A percentile compares a stretch with the other conserved stretches of the same genome.
These are phyloP conservation scores for Terebella lapidaria DNA, from an alignment of 2,888 invertebrate genomes.

Conservation along the genomic window DNA sequence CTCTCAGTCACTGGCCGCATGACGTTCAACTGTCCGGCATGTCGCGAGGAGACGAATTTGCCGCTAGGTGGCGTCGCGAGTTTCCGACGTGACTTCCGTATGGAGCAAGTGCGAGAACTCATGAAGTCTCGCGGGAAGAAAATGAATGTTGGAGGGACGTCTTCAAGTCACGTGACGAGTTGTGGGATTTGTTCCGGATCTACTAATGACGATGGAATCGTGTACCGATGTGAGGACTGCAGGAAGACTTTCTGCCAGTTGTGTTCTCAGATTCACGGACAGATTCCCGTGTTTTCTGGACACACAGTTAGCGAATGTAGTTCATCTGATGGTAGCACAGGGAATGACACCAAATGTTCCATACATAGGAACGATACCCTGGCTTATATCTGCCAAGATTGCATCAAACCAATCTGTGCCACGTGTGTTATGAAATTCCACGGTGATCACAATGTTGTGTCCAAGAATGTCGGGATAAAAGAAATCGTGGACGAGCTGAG, in stretches of 20 bases:
- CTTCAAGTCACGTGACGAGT: background rate
- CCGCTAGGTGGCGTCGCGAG: background rate
- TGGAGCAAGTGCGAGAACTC: background rate
- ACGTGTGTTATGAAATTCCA: background rate
- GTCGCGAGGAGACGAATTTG: background rate
- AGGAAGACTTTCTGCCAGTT: background rate
- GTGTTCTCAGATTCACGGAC: background rate
- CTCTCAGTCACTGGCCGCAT: background rate
- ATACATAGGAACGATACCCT: background rate
- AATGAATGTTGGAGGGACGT: background rate
- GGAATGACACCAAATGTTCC: background rate
- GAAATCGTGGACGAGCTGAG: background rate
- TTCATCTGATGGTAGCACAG: background rate
- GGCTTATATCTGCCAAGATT: background rate
- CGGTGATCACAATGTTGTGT: background rate
- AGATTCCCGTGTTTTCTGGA: background rate
- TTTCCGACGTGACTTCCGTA: constrained; percentile 1
- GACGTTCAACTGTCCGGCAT: background rate
- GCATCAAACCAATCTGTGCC: background rate
- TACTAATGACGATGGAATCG: background rate
- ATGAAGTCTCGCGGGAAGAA: background rate
- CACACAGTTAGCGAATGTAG: background rate
- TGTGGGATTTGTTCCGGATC: background rate
- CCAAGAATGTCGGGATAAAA: background rate
- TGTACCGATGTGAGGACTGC: background rate